Conservation (phyloP, 2,797 vertebrate genomes). For the Capromys pilorides region DNA sequence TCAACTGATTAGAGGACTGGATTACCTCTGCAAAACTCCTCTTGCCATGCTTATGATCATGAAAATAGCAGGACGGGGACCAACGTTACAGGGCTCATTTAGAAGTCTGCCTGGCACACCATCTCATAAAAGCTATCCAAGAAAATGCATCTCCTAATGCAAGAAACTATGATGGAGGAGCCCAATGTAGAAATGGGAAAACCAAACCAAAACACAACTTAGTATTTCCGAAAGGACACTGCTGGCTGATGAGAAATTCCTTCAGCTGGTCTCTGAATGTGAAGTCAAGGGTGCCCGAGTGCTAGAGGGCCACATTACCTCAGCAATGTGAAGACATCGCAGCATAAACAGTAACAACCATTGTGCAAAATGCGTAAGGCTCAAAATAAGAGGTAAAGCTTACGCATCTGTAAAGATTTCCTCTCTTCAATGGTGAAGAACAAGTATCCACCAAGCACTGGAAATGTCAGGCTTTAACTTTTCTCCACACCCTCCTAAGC, state of each 20-base stretch:
- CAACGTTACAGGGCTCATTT: fast-evolving
- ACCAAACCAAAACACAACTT: background rate
- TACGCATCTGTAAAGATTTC: no score
- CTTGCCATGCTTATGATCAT: fast-evolving
- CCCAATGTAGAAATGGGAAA: background rate
- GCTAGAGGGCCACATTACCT: fast-evolving
- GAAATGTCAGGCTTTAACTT: no score
- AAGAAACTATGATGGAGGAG: background rate
- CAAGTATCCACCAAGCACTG: background rate
- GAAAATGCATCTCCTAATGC: background rate
- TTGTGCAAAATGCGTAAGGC: fast-evolving
- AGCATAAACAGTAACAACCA: background rate
- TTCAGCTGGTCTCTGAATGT: fast-evolving
- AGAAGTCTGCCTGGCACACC: background rate
- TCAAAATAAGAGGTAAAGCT: fast-evolving
- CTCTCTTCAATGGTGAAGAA: background rate
- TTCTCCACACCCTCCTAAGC: no score
- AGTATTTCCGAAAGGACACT: fast-evolving
- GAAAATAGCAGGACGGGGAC: background rate
- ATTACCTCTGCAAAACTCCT: background rate
- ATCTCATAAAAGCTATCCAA: background rate
- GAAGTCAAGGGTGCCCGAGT: fast-evolving
- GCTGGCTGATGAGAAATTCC: no score
- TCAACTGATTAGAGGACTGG: background rate
- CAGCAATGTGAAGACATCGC: fast-evolving